phyloP scores from a whole-genome alignment of 2,888 invertebrate species.

The Diarsia rubi region DNA sequence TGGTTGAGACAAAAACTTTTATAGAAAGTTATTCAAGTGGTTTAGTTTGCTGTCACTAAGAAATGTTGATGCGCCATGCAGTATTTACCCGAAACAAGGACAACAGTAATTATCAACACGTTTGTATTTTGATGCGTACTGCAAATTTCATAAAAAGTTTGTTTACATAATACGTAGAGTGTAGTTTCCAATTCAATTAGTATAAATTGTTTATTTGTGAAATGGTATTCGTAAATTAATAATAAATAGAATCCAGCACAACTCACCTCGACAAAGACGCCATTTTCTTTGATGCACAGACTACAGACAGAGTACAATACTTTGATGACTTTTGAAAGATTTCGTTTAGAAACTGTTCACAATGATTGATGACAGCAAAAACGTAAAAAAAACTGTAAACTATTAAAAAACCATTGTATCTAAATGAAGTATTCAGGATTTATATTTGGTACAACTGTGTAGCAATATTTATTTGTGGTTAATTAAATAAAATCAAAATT shows the following conservation, averaged over 20 bases:
- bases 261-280: slow-evolving; percentile 87
- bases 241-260: slow-evolving; percentile 54
- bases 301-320: too few relatives aligned
- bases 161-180: too few relatives aligned
- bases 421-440: fast-evolving
- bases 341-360: slow-evolving; percentile 32
- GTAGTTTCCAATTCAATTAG: background rate
- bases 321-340: slow-evolving; percentile 44
- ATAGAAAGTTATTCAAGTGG: background rate
- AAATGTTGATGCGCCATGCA: slow-evolving; percentile 32
- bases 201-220: background rate
- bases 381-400: background rate
- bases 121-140: background rate
- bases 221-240: background rate
- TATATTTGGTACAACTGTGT: background rate
- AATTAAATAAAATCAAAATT: background rate
- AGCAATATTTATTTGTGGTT: background rate
- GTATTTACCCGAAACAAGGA: slow-evolving; percentile 32
- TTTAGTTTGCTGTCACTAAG: background rate
- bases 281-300: slow-evolving; percentile 79
- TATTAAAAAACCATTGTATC: background rate
- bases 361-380: background rate
- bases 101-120: slow-evolving; percentile 27
- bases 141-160: background rate
- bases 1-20: background rate